These are phyloP conservation scores for Sipha maydis DNA, from an alignment of 2,888 invertebrate genomes.

Conservation along the genomic window DNA sequence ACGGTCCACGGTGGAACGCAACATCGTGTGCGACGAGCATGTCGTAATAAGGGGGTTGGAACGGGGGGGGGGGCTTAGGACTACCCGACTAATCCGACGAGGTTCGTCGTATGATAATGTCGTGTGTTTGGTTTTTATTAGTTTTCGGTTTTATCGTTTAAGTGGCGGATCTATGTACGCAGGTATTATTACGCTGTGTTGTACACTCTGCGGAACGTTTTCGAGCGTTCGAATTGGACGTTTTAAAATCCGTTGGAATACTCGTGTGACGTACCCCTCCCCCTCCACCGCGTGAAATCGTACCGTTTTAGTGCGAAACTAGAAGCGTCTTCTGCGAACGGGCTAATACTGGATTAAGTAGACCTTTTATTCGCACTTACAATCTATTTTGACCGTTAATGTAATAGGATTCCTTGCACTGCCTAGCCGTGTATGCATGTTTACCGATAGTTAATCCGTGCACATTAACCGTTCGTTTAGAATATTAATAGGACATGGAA, in stretches of 20 bases:
- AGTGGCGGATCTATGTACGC: neutral
- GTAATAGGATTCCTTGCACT: no score
- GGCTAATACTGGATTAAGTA: no score
- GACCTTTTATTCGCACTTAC: no score
- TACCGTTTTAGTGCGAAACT: no score
- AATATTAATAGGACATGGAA: no score
- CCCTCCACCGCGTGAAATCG: no score
- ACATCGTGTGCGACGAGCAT: neutral
- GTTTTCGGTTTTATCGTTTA: constrained; percentile 4
- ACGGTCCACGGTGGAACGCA: neutral
- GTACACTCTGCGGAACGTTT: neutral
- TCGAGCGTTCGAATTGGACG: neutral
- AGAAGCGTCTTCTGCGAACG: no score
- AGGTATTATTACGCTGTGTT: neutral
- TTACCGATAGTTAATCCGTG: no score
- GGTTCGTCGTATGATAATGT: neutral
- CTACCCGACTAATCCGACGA: neutral
- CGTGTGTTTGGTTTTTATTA: constrained; percentile 14
- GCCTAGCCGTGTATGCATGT: no score
- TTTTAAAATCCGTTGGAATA: neutral
- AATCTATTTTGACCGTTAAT: no score
- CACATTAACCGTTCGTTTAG: no score
- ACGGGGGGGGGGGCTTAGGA: neutral
- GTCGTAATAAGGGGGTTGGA: neutral
- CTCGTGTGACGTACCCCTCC: no score